phyloP scores from a whole-genome alignment of 2,113 vertebrate species.

The Spea multiplicata region DNA sequence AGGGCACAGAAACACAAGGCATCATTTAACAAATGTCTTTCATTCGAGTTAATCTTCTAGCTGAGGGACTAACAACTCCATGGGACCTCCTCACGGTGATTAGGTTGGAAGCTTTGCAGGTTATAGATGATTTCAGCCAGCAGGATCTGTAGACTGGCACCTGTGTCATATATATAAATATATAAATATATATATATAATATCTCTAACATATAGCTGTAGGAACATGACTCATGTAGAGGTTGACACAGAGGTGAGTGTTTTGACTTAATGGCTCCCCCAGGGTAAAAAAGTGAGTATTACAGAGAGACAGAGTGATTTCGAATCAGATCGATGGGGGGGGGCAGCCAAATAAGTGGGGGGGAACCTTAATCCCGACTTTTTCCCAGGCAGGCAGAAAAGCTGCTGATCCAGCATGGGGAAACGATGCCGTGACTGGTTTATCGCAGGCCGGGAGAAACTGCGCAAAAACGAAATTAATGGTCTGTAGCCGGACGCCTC shows the following conservation, averaged over 20 bases:
- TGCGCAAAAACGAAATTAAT: constrained; percentile 3
- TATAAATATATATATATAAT: no score
- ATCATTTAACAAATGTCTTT: no score
- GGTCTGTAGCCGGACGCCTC: constrained; percentile 15
- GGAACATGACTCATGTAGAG: not conserved
- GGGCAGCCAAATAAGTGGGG: constrained; percentile 7
- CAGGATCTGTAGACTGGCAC: no score
- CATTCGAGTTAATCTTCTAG: no score
- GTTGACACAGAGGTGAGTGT: not conserved
- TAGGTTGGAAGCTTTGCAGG: no score
- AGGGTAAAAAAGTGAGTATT: not conserved
- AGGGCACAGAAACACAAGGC: no score
- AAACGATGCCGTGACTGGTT: constrained; percentile 25
- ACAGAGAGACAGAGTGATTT: not conserved
- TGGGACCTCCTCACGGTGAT: no score
- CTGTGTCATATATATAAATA: no score
- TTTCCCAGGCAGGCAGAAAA: constrained; percentile 27
- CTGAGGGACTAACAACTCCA: no score
- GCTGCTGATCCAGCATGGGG: constrained; percentile 27
- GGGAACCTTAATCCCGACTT: constrained; percentile 4
- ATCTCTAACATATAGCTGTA: no score
- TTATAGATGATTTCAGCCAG: no score
- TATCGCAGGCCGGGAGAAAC: constrained; percentile 22
- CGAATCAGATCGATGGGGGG: constrained; percentile 2
- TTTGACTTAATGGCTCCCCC: not conserved